Evolutionary conservation across 2,113 vertebrate species (phyloP).

Genomic region (Pangasianodon hypophthalmus): DNA sequence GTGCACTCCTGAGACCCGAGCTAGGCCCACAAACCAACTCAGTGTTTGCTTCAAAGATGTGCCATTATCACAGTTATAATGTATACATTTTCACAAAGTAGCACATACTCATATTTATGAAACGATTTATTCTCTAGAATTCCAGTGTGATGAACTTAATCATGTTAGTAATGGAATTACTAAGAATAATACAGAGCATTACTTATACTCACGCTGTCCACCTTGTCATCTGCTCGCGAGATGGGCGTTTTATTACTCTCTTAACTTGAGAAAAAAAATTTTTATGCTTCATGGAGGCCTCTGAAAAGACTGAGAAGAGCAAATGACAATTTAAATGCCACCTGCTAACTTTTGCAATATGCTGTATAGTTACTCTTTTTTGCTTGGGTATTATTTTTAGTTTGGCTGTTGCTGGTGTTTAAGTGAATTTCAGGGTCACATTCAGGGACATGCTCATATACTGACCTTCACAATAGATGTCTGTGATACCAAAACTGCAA

Average conservation of each 20-base stretch:
- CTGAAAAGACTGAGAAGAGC: neutral
- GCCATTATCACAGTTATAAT: neutral
- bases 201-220: neutral
- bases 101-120: neutral
- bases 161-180: neutral
- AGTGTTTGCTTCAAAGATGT: neutral
- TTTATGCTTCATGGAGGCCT: neutral
- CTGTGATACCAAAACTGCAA: neutral
- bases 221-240: neutral
- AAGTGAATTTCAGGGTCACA: neutral
- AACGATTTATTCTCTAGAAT: neutral
- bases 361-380: neutral
- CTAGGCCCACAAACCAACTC: neutral
- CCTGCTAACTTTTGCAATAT: neutral
- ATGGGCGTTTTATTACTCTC: neutral
- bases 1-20: slow-evolving; percentile 31
- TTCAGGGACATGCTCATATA: neutral
- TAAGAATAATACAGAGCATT: neutral
- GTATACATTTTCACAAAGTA: neutral
- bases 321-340: neutral
- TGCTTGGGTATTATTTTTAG: neutral
- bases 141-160: neutral
- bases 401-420: neutral
- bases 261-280: neutral
- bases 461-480: neutral